phyloP scores from a whole-genome alignment of 1,140 invertebrate genomes.

The Latrodectus geometricus region DNA sequence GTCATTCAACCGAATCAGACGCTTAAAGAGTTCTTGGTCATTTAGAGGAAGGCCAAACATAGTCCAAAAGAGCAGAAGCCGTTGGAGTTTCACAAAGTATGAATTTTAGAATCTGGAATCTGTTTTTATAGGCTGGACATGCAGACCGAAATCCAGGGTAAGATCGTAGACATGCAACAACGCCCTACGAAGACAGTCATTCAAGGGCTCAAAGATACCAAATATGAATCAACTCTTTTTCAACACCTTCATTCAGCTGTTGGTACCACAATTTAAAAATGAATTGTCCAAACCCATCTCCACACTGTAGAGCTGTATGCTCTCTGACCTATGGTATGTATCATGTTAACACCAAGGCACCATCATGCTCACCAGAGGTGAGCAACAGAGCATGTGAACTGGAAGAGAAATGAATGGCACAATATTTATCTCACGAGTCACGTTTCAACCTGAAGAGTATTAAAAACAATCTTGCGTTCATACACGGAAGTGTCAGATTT shows the following conservation, averaged over 20 bases:
- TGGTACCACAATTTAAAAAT: background rate
- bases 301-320: background rate
- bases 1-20: background rate
- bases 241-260: background rate
- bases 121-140: background rate
- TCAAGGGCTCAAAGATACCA: background rate
- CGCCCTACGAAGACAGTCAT: background rate
- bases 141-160: background rate
- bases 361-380: background rate
- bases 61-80: background rate
- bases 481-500: background rate
- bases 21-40: background rate
- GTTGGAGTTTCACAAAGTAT: background rate
- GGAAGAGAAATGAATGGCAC: background rate
- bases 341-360: background rate
- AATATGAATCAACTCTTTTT: background rate
- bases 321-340: background rate
- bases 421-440: background rate
- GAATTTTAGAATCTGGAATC: background rate
- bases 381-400: background rate
- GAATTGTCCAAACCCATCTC: background rate
- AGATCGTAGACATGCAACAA: background rate
- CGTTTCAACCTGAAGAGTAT: no score
- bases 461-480: background rate
- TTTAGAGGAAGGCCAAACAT: background rate